These are phyloP conservation scores for Pteria penguin DNA, from an alignment of 2,888 invertebrate species.

Conservation along the genomic window DNA sequence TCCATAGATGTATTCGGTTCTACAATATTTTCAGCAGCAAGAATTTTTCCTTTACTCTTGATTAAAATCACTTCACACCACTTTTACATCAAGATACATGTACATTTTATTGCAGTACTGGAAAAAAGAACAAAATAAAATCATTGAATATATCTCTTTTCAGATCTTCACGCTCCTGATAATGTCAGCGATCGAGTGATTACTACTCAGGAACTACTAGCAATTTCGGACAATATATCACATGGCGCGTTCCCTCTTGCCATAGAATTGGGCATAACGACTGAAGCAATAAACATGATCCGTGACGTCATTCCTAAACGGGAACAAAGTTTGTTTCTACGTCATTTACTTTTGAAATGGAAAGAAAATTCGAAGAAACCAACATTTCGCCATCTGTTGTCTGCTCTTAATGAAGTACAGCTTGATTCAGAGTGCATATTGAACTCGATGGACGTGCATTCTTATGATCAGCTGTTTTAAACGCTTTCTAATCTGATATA, in stretches of 20 bases:
- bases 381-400: background rate
- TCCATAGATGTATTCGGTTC: no score
- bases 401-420: background rate
- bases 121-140: no score
- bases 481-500: no score
- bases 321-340: background rate
- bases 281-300: background rate
- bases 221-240: background rate
- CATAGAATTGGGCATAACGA: background rate
- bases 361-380: background rate
- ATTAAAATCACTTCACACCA: no score
- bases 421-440: background rate
- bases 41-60: no score
- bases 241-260: background rate
- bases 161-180: background rate
- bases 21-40: no score
- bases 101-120: no score
- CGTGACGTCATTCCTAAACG: background rate
- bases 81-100: no score
- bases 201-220: background rate
- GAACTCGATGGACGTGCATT: background rate
- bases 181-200: background rate
- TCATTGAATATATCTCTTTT: background rate
- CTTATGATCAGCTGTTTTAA: background rate
- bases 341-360: background rate